Evolutionary conservation across 2,113 vertebrate species (phyloP).

Genomic region (Nanger granti): DNA sequence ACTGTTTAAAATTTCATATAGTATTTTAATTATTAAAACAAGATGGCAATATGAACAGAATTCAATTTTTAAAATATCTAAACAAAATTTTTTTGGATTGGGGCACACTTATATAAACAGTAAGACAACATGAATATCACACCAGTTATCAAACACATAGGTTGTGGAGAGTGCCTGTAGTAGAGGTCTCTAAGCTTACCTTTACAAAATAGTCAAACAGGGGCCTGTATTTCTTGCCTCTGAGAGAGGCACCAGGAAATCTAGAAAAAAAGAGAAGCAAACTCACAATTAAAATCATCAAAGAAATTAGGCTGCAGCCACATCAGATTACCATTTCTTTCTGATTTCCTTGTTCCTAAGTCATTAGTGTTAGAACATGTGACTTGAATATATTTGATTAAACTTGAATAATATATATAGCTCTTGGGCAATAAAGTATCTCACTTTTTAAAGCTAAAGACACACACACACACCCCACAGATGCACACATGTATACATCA

Average conservation of each 20-base stretch:
- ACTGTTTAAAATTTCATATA: background rate
- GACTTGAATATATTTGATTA: background rate
- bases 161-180: accelerated
- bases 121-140: background rate
- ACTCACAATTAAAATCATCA: background rate
- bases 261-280: conserved; percentile 73
- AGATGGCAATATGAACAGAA: background rate
- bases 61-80: background rate
- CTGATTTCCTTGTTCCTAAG: background rate
- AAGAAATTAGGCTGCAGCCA: background rate
- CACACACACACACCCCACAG: background rate
- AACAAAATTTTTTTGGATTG: background rate
- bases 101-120: background rate
- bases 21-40: background rate
- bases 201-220: conserved; percentile 93
- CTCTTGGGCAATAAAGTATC: background rate
- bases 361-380: background rate
- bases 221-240: conserved; percentile 94
- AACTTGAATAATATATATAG: background rate
- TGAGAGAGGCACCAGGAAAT: conserved; percentile 90
- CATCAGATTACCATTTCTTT: background rate
- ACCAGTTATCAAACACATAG: background rate
- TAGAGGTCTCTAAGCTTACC: conserved; percentile 74
- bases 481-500: background rate
- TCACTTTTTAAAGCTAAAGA: conserved; percentile 13